Evolutionary conservation across 1,140 invertebrate species (phyloP).

Genomic region (Psilanteris sp.): DNA sequence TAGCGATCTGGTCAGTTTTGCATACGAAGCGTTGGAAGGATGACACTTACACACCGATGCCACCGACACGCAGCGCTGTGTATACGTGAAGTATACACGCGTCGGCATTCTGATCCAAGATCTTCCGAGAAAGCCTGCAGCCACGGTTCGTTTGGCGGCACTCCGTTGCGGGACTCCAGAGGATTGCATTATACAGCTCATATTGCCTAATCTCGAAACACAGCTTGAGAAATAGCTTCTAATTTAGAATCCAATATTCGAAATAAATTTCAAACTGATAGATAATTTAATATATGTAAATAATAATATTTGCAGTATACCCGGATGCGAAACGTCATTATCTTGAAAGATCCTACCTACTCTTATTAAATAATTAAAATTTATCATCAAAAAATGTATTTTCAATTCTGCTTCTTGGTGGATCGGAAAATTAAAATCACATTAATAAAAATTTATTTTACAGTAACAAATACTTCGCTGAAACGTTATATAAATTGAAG

Average conservation of each 20-base stretch:
- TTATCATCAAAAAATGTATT: too few species aligned
- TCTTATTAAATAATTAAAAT: too few species aligned
- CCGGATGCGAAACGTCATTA: too few species aligned
- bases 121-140: conserved; percentile 61
- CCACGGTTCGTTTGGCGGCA: conserved; percentile 61
- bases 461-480: too few species aligned
- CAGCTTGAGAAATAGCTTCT: conserved; percentile 52
- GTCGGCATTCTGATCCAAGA: conserved; percentile 73
- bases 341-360: too few species aligned
- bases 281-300: conserved; percentile 39
- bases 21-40: conserved; percentile 75
- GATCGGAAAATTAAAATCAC: too few species aligned
- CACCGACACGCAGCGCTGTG: conserved; percentile 14
- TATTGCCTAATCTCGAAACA: conserved; percentile 59
- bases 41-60: conserved; percentile 55
- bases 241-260: conserved; percentile 51
- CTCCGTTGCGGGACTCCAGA: conserved; percentile 47
- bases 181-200: conserved; percentile 58
- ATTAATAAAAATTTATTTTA: too few species aligned
- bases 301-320: too few species aligned
- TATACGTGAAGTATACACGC: conserved; percentile 59
- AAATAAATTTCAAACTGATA: conserved; percentile 49
- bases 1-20: conserved; percentile 77
- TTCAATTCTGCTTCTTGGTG: too few species aligned
- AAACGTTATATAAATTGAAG: too few species aligned